A percentile compares a stretch with the other conserved stretches of the same genome.
These are phyloP conservation scores for Pseudoatta argentina DNA, from an alignment of 1,140 invertebrate genomes.

Conservation along the genomic window DNA sequence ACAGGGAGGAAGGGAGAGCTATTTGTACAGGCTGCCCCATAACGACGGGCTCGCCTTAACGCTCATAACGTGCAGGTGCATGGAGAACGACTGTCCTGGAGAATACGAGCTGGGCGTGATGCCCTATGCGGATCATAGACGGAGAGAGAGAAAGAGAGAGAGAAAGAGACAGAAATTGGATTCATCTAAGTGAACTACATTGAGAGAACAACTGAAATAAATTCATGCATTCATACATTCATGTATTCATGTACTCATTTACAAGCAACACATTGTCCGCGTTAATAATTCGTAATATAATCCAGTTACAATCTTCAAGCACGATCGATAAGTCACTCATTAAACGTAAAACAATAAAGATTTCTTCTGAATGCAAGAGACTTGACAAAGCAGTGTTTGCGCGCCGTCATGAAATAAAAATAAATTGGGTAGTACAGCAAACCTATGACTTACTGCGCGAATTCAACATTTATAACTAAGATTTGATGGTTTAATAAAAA, in stretches of 20 bases:
- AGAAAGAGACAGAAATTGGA: slow-evolving; percentile 16
- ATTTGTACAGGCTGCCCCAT: slow-evolving; percentile 53
- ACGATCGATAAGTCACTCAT: slow-evolving; percentile 11
- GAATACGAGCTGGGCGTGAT: slow-evolving; percentile 62
- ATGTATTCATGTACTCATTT: slow-evolving; percentile 27
- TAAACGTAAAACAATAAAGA: background rate
- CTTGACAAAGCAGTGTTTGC: background rate
- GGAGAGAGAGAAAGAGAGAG: background rate
- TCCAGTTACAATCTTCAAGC: background rate
- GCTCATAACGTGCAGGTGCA: slow-evolving; percentile 66
- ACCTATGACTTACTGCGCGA: too few species aligned
- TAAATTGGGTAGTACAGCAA: too few species aligned
- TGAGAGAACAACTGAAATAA: slow-evolving; percentile 29
- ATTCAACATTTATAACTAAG: too few species aligned
- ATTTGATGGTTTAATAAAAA: too few species aligned
- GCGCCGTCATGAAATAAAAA: background rate
- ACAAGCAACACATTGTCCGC: background rate
- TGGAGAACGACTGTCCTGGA: slow-evolving; percentile 56
- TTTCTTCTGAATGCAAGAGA: background rate
- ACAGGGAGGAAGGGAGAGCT: slow-evolving; percentile 16
- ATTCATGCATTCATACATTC: slow-evolving; percentile 14
- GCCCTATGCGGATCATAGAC: background rate
- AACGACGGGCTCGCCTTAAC: slow-evolving; percentile 63
- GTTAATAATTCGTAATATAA: slow-evolving; percentile 23
- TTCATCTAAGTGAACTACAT: slow-evolving; percentile 4